Percentiles rank a stretch among this genome's conserved stretches.
Conservation (phyloP, 2,888 invertebrate genomes). For the Pyrocoelia pectoralis region DNA sequence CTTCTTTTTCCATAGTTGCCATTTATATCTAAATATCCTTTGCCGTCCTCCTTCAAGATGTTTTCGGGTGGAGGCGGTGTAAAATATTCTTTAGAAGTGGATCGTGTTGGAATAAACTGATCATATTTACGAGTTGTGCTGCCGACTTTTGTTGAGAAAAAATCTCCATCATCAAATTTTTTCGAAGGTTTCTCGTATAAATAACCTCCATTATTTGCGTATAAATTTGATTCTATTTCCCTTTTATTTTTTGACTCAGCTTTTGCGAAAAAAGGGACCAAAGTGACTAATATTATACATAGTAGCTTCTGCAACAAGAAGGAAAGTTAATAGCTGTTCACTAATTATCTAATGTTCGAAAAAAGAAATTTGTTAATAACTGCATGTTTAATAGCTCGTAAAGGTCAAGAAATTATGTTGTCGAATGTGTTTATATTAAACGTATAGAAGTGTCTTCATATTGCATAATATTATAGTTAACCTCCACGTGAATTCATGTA, state of each 20-base stretch:
- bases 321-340: neutral
- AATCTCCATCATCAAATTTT: neutral
- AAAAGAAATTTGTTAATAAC: neutral
- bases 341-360: neutral
- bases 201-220: neutral
- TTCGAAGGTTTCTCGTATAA: constrained; percentile 1
- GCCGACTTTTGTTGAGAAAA: neutral
- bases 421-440: neutral
- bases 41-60: neutral
- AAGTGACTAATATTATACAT: neutral
- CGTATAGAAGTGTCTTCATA: no score
- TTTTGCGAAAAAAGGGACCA: neutral
- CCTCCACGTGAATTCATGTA: no score
- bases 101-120: neutral
- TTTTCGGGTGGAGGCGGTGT: neutral
- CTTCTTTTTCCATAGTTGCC: neutral
- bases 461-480: neutral
- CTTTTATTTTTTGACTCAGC: neutral
- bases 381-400: neutral
- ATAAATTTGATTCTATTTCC: neutral
- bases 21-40: neutral
- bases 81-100: neutral
- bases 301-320: constrained; percentile 1
- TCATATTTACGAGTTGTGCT: constrained; percentile 1
- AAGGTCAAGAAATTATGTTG: neutral